Evolutionary conservation across 2,113 vertebrate genomes (phyloP).

Genomic region (Crotalus horridus): DNA sequence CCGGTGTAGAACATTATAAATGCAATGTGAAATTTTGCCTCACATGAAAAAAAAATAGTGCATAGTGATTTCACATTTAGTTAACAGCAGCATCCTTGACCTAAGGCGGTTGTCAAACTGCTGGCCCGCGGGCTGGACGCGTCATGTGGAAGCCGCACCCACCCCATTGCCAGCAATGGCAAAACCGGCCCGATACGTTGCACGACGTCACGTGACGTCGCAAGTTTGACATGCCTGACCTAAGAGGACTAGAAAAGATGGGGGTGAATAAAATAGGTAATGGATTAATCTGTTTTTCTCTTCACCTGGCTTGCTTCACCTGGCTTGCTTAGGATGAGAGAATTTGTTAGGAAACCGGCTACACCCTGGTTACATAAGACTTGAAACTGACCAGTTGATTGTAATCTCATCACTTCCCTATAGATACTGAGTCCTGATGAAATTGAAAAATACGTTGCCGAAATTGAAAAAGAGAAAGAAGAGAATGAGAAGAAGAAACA

Average conservation of each 20-base stretch:
- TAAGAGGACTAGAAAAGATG: background rate
- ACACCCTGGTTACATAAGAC: background rate
- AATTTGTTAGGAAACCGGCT: background rate
- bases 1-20: background rate
- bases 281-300: background rate
- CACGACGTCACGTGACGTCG: too few species aligned
- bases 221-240: too few species aligned
- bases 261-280: background rate
- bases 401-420: background rate
- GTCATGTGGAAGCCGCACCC: too few species aligned
- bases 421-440: constrained; percentile 83
- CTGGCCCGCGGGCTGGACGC: too few species aligned
- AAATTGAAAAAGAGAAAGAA: constrained; percentile 86
- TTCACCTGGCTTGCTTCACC: too few species aligned
- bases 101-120: too few species aligned
- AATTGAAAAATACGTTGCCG: constrained; percentile 81
- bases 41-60: background rate
- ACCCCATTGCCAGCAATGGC: too few species aligned
- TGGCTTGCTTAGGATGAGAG: background rate
- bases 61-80: accelerated
- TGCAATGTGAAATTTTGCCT: background rate
- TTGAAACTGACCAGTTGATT: background rate
- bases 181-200: too few species aligned
- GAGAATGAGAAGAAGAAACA: constrained; percentile 85
- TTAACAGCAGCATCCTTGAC: background rate